Conservation (phyloP, 2,113 vertebrate species). For the Bubo scandiacus region DNA sequence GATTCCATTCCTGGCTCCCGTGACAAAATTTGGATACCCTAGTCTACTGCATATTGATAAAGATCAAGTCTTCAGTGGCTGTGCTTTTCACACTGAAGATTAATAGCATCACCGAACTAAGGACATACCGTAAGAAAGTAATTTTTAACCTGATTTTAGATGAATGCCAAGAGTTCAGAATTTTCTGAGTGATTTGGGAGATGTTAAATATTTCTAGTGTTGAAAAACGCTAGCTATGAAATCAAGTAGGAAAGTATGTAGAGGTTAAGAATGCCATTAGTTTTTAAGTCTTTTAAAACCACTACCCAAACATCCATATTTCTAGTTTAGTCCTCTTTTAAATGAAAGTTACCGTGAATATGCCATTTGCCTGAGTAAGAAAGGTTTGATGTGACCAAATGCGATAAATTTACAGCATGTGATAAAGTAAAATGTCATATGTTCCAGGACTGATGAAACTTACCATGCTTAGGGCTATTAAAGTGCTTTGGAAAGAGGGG, state of each 20-base stretch:
- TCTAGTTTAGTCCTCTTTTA: background rate
- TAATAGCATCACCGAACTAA: background rate
- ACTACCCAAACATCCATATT: background rate
- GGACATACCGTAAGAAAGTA: background rate
- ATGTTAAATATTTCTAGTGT: background rate
- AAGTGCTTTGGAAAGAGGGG: background rate
- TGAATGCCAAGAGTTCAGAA: background rate
- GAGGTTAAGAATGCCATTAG: background rate
- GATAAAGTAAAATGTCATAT: background rate
- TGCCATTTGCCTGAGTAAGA: background rate
- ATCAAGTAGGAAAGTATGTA: background rate
- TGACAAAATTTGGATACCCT: background rate
- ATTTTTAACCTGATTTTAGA: background rate
- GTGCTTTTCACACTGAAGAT: background rate
- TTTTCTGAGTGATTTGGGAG: background rate
- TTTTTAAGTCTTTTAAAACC: background rate
- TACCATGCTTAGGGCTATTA: background rate
- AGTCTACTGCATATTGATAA: background rate
- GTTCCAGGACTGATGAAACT: background rate
- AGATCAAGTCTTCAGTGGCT: background rate
- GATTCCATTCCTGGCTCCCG: background rate
- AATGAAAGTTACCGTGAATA: background rate
- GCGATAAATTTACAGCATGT: background rate
- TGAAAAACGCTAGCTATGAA: background rate
- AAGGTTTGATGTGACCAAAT: background rate